A percentile compares a stretch with the other conserved stretches of the same genome.
Evolutionary conservation across 2,888 invertebrate species (phyloP).

Genomic region (Physocephala rufipes): DNA sequence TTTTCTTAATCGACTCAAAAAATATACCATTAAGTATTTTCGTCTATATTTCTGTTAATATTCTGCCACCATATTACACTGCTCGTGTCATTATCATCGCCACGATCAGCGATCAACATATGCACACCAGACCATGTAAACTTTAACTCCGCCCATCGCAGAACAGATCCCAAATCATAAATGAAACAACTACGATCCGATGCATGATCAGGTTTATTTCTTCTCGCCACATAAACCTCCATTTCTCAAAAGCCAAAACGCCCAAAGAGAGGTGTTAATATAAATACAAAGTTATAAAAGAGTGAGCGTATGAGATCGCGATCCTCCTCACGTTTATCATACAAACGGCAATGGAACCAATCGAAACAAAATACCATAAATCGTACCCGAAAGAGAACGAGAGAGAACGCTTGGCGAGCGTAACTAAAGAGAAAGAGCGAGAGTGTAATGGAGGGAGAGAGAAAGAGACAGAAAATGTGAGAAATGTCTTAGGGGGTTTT

Average conservation of each 20-base stretch:
- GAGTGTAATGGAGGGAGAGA: not conserved
- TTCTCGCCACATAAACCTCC: conserved; percentile 10
- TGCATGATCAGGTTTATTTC: not conserved
- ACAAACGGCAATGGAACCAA: conserved; percentile 13
- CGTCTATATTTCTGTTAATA: too few species aligned
- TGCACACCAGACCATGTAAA: not conserved
- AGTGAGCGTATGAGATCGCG: conserved; percentile 36
- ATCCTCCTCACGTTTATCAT: not conserved
- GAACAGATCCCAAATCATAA: not conserved
- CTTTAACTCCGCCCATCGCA: conserved; percentile 22
- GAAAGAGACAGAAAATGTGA: not conserved
- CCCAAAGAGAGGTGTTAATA: conserved; percentile 5
- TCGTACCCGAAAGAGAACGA: not conserved
- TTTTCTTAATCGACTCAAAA: too few species aligned
- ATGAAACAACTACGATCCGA: not conserved
- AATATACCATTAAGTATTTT: too few species aligned
- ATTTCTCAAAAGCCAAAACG: conserved; percentile 18
- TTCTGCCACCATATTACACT: not conserved
- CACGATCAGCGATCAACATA: not conserved
- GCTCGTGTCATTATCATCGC: not conserved
- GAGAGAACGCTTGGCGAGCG: not conserved
- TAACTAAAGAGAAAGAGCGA: not conserved
- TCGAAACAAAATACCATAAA: not conserved
- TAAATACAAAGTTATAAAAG: conserved; percentile 41
- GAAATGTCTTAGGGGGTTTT: too few species aligned